Evolutionary conservation across 2,113 vertebrate genomes (phyloP).

Genomic region (Etia nguti): DNA sequence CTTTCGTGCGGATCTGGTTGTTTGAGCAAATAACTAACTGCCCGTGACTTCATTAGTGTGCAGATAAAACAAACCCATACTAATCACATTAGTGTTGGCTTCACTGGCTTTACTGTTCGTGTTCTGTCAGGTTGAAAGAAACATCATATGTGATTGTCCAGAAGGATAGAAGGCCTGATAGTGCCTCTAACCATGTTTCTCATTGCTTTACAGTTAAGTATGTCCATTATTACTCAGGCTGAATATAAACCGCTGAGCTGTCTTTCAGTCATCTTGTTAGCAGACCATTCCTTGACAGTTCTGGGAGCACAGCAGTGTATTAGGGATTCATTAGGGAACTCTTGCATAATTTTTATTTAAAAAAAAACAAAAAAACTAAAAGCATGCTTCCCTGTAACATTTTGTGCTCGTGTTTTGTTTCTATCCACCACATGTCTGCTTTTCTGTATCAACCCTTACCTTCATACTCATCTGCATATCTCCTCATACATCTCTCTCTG

Average conservation of each 20-base stretch:
- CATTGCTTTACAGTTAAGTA: neutral
- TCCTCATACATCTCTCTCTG: neutral
- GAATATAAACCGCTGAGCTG: neutral
- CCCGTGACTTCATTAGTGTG: neutral
- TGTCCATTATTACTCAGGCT: neutral
- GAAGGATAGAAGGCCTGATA: neutral
- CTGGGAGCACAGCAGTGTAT: neutral
- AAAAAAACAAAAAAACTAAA: neutral
- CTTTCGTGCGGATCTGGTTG: neutral
- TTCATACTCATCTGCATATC: neutral
- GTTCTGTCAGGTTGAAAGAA: neutral
- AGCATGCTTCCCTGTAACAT: neutral
- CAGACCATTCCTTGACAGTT: neutral
- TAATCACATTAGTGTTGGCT: neutral
- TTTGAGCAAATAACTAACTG: neutral
- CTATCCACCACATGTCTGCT: neutral
- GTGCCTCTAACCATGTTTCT: neutral
- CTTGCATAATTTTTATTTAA: neutral
- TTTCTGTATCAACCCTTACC: neutral
- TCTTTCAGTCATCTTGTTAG: neutral
- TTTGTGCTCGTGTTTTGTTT: neutral
- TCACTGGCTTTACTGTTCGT: neutral
- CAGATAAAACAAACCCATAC: neutral
- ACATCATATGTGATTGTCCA: neutral
- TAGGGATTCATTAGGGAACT: neutral